A percentile compares a stretch with the other conserved stretches of the same genome.
Conservation (phyloP, 2,113 vertebrate genomes). For the Recurvirostra avosetta region DNA sequence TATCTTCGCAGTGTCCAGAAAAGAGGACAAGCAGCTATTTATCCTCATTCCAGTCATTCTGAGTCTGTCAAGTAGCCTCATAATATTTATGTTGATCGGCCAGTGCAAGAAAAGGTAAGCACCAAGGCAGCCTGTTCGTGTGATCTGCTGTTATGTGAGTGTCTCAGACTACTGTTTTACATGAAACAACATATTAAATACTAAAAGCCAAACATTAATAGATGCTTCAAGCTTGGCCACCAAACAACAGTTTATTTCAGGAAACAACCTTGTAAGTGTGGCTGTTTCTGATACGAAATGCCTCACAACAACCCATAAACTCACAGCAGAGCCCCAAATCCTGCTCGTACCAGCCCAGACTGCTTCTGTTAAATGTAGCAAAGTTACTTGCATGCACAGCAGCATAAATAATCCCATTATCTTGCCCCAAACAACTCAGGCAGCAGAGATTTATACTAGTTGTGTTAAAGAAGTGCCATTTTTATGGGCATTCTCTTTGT, state of each 20-base stretch:
- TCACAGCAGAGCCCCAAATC: not conserved
- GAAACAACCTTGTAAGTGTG: not conserved
- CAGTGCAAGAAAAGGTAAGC: conserved; percentile 59
- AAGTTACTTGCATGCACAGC: not conserved
- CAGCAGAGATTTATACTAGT: not conserved
- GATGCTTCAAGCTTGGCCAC: not conserved
- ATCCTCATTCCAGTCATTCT: conserved; percentile 39
- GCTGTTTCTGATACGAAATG: not conserved
- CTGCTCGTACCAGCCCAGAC: not conserved
- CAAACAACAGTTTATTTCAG: not conserved
- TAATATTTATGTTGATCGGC: conserved; percentile 6
- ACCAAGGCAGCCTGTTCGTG: not conserved
- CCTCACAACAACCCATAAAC: not conserved
- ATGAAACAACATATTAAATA: not conserved
- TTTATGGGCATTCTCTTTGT: not conserved
- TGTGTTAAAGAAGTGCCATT: not conserved
- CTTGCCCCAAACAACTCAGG: not conserved
- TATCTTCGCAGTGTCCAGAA: conserved; percentile 17
- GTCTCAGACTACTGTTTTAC: not conserved
- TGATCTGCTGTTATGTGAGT: not conserved
- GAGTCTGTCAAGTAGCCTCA: conserved; percentile 2
- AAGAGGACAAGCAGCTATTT: conserved; percentile 24
- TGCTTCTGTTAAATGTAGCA: not conserved
- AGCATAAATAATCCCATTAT: not conserved
- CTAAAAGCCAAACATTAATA: not conserved